Percentiles rank a stretch among this genome's conserved stretches.
Evolutionary conservation across 2,888 invertebrate genomes (phyloP).

Genomic region (Nemapogon koenigi): DNA sequence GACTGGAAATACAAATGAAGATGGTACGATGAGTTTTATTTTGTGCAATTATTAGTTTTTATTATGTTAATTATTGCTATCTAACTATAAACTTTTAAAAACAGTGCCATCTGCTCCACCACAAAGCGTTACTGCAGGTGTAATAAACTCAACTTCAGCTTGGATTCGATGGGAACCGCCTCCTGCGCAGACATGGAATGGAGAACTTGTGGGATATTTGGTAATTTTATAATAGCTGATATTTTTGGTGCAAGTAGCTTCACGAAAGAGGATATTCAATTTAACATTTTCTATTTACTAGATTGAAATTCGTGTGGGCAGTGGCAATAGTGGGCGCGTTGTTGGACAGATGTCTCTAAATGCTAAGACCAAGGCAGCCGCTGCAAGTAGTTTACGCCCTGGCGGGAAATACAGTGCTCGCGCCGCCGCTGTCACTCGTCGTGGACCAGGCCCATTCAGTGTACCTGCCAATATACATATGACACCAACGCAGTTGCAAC

Average conservation of each 20-base stretch:
- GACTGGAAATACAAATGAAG: conserved; percentile 84
- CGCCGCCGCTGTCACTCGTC: conserved; percentile 86
- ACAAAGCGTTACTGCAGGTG: conserved; percentile 77
- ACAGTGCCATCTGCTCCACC: conserved; percentile 80
- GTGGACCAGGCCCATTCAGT: conserved; percentile 90
- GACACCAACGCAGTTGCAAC: conserved; percentile 63
- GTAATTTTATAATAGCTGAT: conserved; percentile 57
- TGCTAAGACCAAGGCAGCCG: conserved; percentile 86
- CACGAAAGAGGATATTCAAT: too few species aligned
- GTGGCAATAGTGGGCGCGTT: conserved; percentile 41
- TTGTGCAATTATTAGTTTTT: not conserved
- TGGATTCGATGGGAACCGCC: conserved; percentile 86
- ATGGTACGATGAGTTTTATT: conserved; percentile 54
- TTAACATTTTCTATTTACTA: too few species aligned
- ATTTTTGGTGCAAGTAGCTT: too few species aligned
- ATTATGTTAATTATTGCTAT: not conserved
- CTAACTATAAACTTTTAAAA: not conserved
- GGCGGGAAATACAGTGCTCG: conserved; percentile 88
- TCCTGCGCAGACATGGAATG: conserved; percentile 76
- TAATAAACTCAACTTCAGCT: conserved; percentile 83
- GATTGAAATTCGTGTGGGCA: conserved; percentile 51
- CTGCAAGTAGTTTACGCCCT: conserved; percentile 85
- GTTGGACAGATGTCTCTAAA: conserved; percentile 87
- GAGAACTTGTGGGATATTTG: conserved; percentile 86
- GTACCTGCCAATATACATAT: conserved; percentile 76